A percentile compares a stretch with the other conserved stretches of the same genome.
Conservation (phyloP, 2,888 invertebrate species). For the Agrotis puta region DNA sequence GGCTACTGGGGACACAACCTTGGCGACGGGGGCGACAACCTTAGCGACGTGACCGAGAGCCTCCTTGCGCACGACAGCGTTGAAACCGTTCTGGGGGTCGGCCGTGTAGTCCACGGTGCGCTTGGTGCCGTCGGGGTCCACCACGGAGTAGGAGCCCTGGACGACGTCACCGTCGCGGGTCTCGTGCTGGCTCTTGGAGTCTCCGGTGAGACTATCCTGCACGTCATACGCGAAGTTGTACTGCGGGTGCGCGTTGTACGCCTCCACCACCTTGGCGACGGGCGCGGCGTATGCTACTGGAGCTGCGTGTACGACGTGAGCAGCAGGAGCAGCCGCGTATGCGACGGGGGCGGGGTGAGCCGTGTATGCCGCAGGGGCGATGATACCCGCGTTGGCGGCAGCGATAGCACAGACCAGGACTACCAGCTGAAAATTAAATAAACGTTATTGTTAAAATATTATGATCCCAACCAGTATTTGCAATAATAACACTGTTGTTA, state of each 20-base stretch:
- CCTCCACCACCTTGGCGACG: conserved; percentile 74
- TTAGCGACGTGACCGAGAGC: conserved; percentile 79
- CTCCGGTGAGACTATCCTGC: conserved; percentile 81
- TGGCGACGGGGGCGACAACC: conserved; percentile 66
- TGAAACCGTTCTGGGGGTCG: conserved; percentile 87
- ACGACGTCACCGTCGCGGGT: conserved; percentile 86
- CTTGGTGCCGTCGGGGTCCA: conserved; percentile 87
- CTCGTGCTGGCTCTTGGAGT: conserved; percentile 88
- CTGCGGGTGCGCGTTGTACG: conserved; percentile 77
- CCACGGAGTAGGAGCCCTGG: conserved; percentile 87
- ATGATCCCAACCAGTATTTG: neutral
- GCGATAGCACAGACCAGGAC: conserved; percentile 81
- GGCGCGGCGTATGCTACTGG: conserved; percentile 61
- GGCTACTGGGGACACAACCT: conserved; percentile 60
- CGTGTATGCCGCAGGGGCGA: conserved; percentile 76
- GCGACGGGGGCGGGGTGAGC: conserved; percentile 75
- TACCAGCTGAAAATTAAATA: conserved; percentile 74
- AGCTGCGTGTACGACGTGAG: conserved; percentile 70
- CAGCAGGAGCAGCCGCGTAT: conserved; percentile 65
- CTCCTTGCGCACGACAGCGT: conserved; percentile 87
- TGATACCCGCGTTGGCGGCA: conserved; percentile 78
- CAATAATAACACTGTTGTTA: neutral
- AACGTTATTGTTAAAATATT: neutral
- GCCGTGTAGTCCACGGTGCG: conserved; percentile 89
- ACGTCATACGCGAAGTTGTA: conserved; percentile 88